phyloP scores from a whole-genome alignment of 2,797 vertebrate species.

The Notamacropus eugenii region DNA sequence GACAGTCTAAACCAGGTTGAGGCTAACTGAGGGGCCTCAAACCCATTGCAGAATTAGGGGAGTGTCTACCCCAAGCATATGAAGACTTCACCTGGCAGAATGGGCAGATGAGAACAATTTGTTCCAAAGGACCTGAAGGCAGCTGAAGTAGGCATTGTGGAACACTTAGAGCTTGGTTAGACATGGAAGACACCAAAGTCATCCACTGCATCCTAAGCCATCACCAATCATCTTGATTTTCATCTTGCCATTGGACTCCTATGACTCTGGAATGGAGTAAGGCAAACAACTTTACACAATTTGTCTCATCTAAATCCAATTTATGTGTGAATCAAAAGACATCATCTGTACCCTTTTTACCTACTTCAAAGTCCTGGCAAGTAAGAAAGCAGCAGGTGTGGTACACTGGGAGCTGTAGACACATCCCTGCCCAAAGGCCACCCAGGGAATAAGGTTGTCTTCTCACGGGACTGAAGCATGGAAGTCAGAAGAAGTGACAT shows the following conservation, averaged over 20 bases:
- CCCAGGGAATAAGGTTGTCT: not conserved
- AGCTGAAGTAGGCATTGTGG: not conserved
- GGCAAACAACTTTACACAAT: not conserved
- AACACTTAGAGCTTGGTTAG: not conserved
- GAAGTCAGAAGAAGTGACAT: not conserved
- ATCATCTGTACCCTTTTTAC: not conserved
- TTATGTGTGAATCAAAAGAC: not conserved
- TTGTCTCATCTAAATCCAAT: not conserved
- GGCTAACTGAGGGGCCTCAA: not conserved
- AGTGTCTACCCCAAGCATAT: not conserved
- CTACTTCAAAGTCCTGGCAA: not conserved
- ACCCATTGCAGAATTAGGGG: not conserved
- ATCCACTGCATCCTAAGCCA: not conserved
- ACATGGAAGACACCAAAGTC: not conserved
- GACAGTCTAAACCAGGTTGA: not conserved
- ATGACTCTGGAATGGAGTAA: not conserved
- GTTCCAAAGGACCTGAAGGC: not conserved
- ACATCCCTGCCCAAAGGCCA: not conserved
- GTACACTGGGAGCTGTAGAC: not conserved
- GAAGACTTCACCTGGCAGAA: not conserved
- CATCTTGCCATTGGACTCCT: not conserved
- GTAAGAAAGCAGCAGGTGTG: not conserved
- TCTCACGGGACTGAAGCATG: not conserved
- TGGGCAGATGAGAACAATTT: not conserved
- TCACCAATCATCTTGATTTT: not conserved